phyloP scores from a whole-genome alignment of 2,113 vertebrate species.

The Gobio gobio region DNA sequence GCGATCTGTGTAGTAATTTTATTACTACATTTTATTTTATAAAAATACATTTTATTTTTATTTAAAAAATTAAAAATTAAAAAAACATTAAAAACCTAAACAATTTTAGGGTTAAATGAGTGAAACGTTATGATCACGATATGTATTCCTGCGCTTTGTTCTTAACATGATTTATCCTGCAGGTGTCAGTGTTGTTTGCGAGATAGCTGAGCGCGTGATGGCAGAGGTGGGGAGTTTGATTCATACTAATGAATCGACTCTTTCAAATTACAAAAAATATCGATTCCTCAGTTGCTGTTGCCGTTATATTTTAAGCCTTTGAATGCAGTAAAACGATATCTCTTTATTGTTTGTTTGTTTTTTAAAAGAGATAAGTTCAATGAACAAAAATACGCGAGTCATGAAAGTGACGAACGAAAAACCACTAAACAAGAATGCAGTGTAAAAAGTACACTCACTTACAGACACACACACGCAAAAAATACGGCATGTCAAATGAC shows the following conservation, averaged over 20 bases:
- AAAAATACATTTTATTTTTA: no score
- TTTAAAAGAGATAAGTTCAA: background rate
- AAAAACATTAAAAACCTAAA: no score
- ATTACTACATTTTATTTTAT: no score
- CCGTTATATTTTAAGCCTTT: background rate
- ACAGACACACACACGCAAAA: no score
- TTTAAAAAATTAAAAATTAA: no score
- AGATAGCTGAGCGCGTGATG: background rate
- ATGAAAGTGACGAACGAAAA: background rate
- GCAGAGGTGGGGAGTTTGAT: background rate
- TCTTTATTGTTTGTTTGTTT: no score
- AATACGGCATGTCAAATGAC: no score
- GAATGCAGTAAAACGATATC: background rate
- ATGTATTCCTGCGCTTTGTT: background rate
- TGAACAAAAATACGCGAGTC: background rate
- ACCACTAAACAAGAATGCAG: background rate
- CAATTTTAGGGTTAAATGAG: background rate
- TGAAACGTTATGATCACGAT: background rate
- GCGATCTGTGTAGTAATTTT: background rate
- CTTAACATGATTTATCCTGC: background rate
- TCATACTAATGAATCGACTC: background rate
- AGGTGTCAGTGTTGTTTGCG: constrained; percentile 8
- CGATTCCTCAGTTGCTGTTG: background rate
- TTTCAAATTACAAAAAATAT: background rate
- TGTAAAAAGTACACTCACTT: background rate